Conservation (phyloP, 2,113 vertebrate genomes). For the Buteo buteo region DNA sequence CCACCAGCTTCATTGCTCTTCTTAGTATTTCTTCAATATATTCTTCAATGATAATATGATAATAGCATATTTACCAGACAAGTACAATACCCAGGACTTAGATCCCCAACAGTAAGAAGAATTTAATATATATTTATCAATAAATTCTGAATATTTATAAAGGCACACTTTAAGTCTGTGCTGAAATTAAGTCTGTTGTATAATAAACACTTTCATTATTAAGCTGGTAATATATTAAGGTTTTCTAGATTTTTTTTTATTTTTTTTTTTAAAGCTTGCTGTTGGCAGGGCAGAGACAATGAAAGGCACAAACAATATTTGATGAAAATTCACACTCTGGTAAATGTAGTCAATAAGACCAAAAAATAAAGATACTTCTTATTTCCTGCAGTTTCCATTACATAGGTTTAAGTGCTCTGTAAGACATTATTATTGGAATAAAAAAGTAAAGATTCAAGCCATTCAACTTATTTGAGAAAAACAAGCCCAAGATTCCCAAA, state of each 20-base stretch:
- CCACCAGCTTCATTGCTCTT: too few relatives aligned
- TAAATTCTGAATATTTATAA: background rate
- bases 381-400: background rate
- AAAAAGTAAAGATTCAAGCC: background rate
- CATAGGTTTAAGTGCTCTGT: background rate
- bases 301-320: background rate
- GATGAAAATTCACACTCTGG: background rate
- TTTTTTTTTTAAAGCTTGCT: background rate
- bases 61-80: background rate
- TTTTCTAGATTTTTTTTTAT: background rate
- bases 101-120: background rate
- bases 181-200: background rate
- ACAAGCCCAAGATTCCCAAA: background rate
- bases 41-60: background rate
- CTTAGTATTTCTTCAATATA: background rate
- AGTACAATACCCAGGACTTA: background rate
- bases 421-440: background rate
- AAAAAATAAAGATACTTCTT: background rate
- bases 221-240: background rate
- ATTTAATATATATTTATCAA: background rate
- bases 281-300: background rate
- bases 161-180: background rate
- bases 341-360: background rate
- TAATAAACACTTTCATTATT: background rate
- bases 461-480: background rate